These are phyloP conservation scores for Thunnus albacares DNA, from an alignment of 2,797 vertebrate species.

Conservation along the genomic window DNA sequence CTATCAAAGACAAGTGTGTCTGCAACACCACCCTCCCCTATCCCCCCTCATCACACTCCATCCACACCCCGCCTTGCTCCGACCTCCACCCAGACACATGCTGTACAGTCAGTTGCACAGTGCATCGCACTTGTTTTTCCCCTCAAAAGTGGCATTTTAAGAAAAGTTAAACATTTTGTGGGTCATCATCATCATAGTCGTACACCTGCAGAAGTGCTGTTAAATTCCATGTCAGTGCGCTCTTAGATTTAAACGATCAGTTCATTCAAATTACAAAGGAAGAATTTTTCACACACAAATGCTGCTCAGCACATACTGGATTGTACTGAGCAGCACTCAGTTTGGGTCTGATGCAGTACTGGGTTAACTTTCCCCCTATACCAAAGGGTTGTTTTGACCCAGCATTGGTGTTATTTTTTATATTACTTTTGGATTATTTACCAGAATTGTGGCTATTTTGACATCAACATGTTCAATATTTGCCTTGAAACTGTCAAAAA, in stretches of 20 bases:
- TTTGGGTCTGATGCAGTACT: not conserved
- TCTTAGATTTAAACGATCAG: too few species aligned
- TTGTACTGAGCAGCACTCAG: not conserved
- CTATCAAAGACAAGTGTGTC: constrained; percentile 84
- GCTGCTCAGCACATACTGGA: too few species aligned
- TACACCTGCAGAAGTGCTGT: not conserved
- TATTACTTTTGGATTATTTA: not conserved
- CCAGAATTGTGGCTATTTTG: too few species aligned
- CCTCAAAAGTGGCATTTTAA: not conserved
- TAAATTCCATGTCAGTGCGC: too few species aligned
- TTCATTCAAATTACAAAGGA: too few species aligned
- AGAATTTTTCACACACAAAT: too few species aligned
- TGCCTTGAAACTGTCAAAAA: not conserved
- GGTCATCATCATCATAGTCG: not conserved
- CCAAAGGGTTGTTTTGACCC: not conserved
- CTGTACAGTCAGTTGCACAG: constrained; percentile 10
- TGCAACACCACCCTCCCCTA: constrained; percentile 59
- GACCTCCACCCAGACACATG: constrained; percentile 46
- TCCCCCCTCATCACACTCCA: constrained; percentile 45
- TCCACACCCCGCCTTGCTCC: constrained; percentile 43
- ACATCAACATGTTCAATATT: not conserved
- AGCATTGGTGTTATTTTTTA: not conserved
- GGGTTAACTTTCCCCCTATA: not conserved
- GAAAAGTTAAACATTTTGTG: not conserved
- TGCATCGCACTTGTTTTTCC: not conserved